Evolutionary conservation across 1,140 invertebrate genomes (phyloP).

Genomic region (Oppia nitens): DNA sequence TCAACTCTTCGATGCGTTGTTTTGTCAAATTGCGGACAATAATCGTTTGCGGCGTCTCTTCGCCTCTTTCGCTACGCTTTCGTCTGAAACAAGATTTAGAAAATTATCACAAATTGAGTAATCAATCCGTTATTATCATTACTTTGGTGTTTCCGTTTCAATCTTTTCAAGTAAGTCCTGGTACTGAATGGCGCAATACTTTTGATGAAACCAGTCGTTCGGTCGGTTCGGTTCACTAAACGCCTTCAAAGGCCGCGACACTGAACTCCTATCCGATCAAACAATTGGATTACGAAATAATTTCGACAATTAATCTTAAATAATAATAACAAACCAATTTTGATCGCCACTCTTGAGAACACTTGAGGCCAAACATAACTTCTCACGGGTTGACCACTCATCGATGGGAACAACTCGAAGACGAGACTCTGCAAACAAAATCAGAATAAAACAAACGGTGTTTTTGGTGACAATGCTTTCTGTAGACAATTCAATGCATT

Average conservation of each 20-base stretch:
- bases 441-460: too few species aligned
- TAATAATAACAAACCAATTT: constrained; percentile 47
- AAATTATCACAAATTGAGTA: constrained; percentile 5
- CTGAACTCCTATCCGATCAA: constrained; percentile 45
- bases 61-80: constrained; percentile 52
- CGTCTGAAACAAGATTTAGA: constrained; percentile 27
- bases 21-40: constrained; percentile 57
- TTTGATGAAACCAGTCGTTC: constrained; percentile 75
- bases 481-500: too few species aligned
- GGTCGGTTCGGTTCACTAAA: constrained; percentile 51
- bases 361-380: constrained; percentile 64
- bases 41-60: constrained; percentile 57
- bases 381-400: constrained; percentile 64
- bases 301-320: constrained; percentile 5
- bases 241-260: constrained; percentile 55
- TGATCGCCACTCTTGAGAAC: constrained; percentile 75
- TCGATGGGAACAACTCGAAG: constrained; percentile 30
- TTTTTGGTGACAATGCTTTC: too few species aligned
- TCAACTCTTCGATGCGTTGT: constrained; percentile 57
- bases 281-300: background rate
- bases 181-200: constrained; percentile 78
- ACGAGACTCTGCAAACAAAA: background rate
- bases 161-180: constrained; percentile 59
- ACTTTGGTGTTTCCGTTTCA: constrained; percentile 68
- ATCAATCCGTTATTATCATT: constrained; percentile 13